Percentiles rank a stretch among this genome's conserved stretches.
Evolutionary conservation across 2,797 vertebrate genomes (phyloP).

Genomic region (Echiichthys vipera): DNA sequence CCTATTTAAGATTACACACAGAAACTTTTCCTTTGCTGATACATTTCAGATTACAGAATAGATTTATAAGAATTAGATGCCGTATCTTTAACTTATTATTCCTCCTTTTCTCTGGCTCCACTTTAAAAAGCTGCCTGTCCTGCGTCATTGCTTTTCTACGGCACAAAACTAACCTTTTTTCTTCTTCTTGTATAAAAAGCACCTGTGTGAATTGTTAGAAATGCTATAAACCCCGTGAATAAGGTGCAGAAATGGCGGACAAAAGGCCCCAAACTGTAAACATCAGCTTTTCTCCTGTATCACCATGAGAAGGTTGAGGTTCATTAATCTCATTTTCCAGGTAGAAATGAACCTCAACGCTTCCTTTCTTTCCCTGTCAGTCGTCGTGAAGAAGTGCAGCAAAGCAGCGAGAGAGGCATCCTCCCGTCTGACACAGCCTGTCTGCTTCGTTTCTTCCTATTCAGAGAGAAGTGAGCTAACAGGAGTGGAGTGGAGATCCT

Average conservation of each 20-base stretch:
- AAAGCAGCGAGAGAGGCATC: slow-evolving; percentile 9
- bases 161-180: neutral
- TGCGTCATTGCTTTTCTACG: neutral
- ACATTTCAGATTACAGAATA: slow-evolving; percentile 13
- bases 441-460: slow-evolving; percentile 33
- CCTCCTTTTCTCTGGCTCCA: neutral
- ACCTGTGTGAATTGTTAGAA: neutral
- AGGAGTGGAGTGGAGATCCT: slow-evolving; percentile 15
- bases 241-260: neutral
- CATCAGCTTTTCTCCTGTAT: slow-evolving; percentile 5
- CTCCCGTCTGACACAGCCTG: slow-evolving; percentile 23
- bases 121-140: neutral
- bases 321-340: slow-evolving; percentile 43
- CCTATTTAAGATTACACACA: slow-evolving; percentile 18
- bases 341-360: neutral
- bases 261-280: slow-evolving; percentile 10
- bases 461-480: slow-evolving; percentile 25
- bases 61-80: neutral
- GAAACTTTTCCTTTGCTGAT: slow-evolving; percentile 5
- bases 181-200: neutral
- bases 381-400: neutral
- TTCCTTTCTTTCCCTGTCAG: slow-evolving; percentile 25
- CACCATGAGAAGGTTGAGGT: neutral
- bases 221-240: neutral
- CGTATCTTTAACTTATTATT: neutral